Percentiles rank a stretch among this genome's conserved stretches.
Evolutionary conservation across 1,140 invertebrate genomes (phyloP).

Genomic region (Globodera rostochiensis): DNA sequence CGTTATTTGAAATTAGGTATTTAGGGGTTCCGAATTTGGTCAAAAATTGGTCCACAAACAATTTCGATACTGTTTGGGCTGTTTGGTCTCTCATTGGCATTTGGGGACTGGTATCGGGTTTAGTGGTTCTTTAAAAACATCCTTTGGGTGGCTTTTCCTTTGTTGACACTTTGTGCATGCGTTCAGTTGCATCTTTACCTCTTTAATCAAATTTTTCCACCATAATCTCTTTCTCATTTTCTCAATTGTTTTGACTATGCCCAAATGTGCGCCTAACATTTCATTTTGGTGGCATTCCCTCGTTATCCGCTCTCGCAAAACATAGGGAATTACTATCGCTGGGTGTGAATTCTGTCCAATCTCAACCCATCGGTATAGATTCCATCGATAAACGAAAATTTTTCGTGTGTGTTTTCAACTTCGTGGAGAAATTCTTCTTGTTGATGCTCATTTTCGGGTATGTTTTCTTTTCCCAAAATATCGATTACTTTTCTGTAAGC

Average conservation of each 20-base stretch:
- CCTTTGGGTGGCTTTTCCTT: conserved; percentile 3
- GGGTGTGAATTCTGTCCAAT: background rate
- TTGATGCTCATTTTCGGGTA: background rate
- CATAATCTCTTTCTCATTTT: conserved; percentile 17
- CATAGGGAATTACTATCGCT: conserved; percentile 11
- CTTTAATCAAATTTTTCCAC: background rate
- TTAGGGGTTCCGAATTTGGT: background rate
- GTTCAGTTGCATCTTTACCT: no score
- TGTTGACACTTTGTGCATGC: conserved; percentile 23
- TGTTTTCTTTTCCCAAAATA: background rate
- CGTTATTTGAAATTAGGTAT: background rate
- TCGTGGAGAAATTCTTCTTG: background rate
- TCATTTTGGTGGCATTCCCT: background rate
- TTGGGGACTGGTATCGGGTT: no score
- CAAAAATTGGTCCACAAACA: background rate
- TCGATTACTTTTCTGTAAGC: background rate
- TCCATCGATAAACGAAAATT: background rate
- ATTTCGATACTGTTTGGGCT: no score
- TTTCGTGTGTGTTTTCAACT: background rate
- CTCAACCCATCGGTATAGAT: background rate
- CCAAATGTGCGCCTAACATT: no score
- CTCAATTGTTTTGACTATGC: conserved; percentile 6
- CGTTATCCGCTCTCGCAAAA: background rate
- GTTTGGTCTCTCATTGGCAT: no score
- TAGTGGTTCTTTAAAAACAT: background rate